phyloP scores from a whole-genome alignment of 2,888 invertebrate genomes.

The Rutpela maculata region DNA sequence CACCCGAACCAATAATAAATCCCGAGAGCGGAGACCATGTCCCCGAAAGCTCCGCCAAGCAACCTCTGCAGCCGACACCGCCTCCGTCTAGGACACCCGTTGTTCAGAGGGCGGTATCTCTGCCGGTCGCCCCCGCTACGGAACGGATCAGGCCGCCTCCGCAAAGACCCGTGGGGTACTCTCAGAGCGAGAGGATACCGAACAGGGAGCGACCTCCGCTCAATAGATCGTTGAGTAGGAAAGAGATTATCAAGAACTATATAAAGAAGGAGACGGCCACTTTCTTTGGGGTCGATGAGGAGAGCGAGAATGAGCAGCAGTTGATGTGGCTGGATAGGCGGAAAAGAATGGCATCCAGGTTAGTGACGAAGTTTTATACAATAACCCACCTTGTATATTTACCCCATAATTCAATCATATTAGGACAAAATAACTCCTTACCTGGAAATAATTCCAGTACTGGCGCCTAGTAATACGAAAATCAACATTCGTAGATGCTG shows the following conservation, averaged over 20 bases:
- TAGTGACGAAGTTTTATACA: slow-evolving; percentile 67
- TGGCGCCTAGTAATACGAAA: no score
- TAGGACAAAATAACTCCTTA: no score
- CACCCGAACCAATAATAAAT: slow-evolving; percentile 42
- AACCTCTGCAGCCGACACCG: slow-evolving; percentile 40
- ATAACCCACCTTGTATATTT: no score
- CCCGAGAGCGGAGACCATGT: slow-evolving; percentile 46
- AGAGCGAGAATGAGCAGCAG: slow-evolving; percentile 82
- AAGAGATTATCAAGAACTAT: slow-evolving; percentile 78
- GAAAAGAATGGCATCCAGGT: slow-evolving; percentile 85
- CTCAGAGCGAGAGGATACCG: slow-evolving; percentile 70
- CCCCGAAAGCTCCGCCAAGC: slow-evolving; percentile 41
- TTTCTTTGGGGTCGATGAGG: slow-evolving; percentile 90
- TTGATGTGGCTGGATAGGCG: slow-evolving; percentile 88
- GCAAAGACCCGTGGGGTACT: slow-evolving; percentile 64
- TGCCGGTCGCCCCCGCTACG: slow-evolving; percentile 64
- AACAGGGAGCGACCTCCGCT: slow-evolving; percentile 69
- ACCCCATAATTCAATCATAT: no score
- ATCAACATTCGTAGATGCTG: no score
- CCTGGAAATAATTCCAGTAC: no score
- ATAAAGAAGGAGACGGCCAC: slow-evolving; percentile 88
- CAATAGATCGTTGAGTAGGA: slow-evolving; percentile 72
- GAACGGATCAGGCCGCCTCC: slow-evolving; percentile 56
- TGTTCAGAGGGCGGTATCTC: slow-evolving; percentile 65
- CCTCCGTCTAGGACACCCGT: slow-evolving; percentile 54